Percentiles rank a stretch among this genome's conserved stretches.
phyloP scores from a whole-genome alignment of 2,797 vertebrate genomes.

The Denticeps clupeoides region DNA sequence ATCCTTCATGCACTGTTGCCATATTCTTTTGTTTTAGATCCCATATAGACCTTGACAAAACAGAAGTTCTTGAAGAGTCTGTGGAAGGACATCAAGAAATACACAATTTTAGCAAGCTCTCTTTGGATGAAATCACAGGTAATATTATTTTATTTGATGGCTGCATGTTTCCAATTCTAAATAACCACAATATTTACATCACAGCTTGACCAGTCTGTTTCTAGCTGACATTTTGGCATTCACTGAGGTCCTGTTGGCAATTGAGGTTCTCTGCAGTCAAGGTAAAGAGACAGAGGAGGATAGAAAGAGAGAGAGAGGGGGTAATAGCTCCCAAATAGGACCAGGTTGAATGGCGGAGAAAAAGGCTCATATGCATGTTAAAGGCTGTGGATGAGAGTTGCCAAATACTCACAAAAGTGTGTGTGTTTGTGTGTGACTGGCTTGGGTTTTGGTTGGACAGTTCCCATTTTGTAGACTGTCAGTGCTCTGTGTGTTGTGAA shows the following conservation, averaged over 20 bases:
- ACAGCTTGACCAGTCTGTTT: no score
- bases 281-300: not conserved
- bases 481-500: conserved; percentile 13
- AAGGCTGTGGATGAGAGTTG: conserved; percentile 34
- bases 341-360: conserved; percentile 14
- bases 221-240: not conserved
- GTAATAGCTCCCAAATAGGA: conserved; percentile 5
- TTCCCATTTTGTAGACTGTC: conserved; percentile 18
- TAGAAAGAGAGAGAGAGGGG: conserved; percentile 17
- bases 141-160: no score
- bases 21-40: conserved; percentile 18
- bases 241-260: not conserved
- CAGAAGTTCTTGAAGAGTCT: conserved; percentile 5
- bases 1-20: not conserved
- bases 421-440: conserved; percentile 11
- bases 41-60: conserved; percentile 30
- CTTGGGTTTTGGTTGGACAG: conserved; percentile 6
- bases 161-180: no score
- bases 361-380: conserved; percentile 40
- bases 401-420: conserved; percentile 17
- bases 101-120: conserved; percentile 17
- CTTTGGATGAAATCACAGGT: conserved; percentile 36
- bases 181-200: no score
- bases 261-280: not conserved
- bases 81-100: conserved; percentile 11